These are phyloP conservation scores for Apostichopus japonicus DNA, from an alignment of 35 echinoderm and acorn worm species.

Conservation along the genomic window DNA sequence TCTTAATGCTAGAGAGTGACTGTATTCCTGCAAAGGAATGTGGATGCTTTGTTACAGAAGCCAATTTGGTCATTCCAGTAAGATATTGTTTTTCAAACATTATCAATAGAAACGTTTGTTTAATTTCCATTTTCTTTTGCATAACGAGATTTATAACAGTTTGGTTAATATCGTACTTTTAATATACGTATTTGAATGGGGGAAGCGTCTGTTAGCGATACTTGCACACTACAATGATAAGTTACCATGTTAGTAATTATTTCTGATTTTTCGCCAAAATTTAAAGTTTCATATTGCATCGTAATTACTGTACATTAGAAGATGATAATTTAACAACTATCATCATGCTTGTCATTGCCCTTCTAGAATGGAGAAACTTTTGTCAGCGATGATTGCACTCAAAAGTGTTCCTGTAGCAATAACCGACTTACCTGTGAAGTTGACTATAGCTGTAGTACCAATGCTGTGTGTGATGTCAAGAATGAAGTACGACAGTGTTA, in stretches of 20 bases:
- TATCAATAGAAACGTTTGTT: too few relatives aligned
- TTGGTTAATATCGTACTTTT: too few relatives aligned
- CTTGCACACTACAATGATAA: too few relatives aligned
- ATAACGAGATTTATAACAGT: too few relatives aligned
- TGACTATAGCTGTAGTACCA: background rate
- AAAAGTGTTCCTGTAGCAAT: background rate
- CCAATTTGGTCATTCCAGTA: background rate
- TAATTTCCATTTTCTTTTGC: too few relatives aligned
- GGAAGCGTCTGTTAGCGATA: too few relatives aligned
- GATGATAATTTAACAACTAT: too few relatives aligned
- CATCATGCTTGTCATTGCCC: background rate
- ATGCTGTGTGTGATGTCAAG: background rate
- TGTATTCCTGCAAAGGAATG: background rate
- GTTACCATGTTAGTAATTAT: too few relatives aligned
- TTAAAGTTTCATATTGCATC: too few relatives aligned
- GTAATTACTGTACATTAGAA: too few relatives aligned
- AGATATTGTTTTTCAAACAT: background rate
- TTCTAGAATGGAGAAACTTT: background rate
- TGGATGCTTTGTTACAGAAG: background rate
- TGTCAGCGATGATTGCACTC: background rate
- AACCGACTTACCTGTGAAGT: background rate
- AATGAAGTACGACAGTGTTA: background rate
- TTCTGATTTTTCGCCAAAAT: too few relatives aligned
- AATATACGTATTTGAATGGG: too few relatives aligned
- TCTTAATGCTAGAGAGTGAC: background rate